Conservation (phyloP, 2,888 invertebrate species). For the Dryomyza anilis region DNA sequence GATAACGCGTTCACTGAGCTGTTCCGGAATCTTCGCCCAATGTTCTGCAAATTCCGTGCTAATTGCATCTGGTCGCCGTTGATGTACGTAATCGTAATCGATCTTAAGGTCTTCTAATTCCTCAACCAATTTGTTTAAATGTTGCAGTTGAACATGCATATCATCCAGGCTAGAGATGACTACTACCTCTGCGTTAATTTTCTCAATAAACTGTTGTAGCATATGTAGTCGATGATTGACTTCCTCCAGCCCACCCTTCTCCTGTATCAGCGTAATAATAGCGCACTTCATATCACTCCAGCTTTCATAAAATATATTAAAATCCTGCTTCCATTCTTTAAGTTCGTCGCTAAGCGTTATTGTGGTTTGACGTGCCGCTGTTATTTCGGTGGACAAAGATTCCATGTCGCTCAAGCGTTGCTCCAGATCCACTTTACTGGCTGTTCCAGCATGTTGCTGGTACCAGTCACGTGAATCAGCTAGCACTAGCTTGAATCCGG, state of each 20-base stretch:
- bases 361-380: slow-evolving; percentile 50
- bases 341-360: slow-evolving; percentile 48
- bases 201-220: slow-evolving; percentile 45
- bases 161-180: slow-evolving; percentile 47
- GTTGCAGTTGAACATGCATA: slow-evolving; percentile 55
- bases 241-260: slow-evolving; percentile 65
- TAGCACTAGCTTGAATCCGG: slow-evolving; percentile 58
- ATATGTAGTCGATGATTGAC: slow-evolving; percentile 42
- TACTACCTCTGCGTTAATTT: slow-evolving; percentile 46
- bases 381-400: slow-evolving; percentile 57
- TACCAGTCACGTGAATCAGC: slow-evolving; percentile 61
- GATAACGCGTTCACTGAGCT: slow-evolving; percentile 55
- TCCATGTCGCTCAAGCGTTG: slow-evolving; percentile 60
- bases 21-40: slow-evolving; percentile 55
- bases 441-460: slow-evolving; percentile 56
- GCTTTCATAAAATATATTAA: slow-evolving; percentile 58
- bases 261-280: slow-evolving; percentile 53
- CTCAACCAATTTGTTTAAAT: slow-evolving; percentile 50
- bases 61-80: slow-evolving; percentile 38
- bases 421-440: slow-evolving; percentile 54
- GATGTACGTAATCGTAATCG: slow-evolving; percentile 44
- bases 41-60: slow-evolving; percentile 48
- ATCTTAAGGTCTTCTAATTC: slow-evolving; percentile 47
- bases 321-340: slow-evolving; percentile 58
- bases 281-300: slow-evolving; percentile 61